A percentile compares a stretch with the other conserved stretches of the same genome.
Evolutionary conservation across 1,140 invertebrate species (phyloP).

Genomic region (Wiebesia pumilae): DNA sequence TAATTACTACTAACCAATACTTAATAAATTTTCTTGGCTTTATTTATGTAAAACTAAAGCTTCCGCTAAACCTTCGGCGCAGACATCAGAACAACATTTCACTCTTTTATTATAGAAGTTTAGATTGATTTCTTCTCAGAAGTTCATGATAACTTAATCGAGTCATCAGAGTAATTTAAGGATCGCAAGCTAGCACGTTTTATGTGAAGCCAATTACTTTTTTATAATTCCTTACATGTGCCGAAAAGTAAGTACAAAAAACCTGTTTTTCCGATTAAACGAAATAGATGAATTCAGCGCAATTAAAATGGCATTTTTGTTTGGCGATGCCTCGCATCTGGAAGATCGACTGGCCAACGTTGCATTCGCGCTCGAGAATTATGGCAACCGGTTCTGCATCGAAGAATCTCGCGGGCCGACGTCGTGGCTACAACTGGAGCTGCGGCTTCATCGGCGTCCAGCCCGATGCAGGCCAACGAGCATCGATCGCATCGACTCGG

Average conservation of each 20-base stretch:
- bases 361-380: neutral
- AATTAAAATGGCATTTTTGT: slow-evolving; percentile 12
- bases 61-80: too few relatives aligned
- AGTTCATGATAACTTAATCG: slow-evolving; percentile 1
- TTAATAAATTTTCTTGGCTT: too few relatives aligned
- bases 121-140: neutral
- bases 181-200: neutral
- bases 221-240: neutral
- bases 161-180: neutral
- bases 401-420: neutral
- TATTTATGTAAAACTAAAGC: too few relatives aligned
- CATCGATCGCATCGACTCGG: neutral
- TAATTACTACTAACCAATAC: too few relatives aligned
- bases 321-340: neutral
- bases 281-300: neutral
- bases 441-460: neutral
- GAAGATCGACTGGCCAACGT: too few relatives aligned
- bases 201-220: neutral
- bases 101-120: neutral
- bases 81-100: neutral
- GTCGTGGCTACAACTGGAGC: neutral
- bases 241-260: neutral
- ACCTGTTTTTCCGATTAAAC: neutral
- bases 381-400: slow-evolving; percentile 32
- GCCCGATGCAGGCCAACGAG: neutral